Evolutionary conservation across 2,797 vertebrate species (phyloP).

Genomic region (Cyclura pinguis): DNA sequence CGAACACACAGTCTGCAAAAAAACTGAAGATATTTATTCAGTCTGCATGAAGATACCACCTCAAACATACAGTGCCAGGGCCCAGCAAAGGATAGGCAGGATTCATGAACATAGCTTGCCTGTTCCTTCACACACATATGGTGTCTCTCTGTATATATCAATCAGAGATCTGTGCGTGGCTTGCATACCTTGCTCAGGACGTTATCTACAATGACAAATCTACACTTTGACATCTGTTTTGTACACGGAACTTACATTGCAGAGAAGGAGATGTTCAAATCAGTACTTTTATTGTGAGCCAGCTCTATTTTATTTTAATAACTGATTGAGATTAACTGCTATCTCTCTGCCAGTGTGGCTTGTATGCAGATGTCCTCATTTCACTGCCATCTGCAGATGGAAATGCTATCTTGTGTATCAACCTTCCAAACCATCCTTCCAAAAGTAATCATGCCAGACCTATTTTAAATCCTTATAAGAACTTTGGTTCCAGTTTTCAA

Average conservation of each 20-base stretch:
- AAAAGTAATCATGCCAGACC: neutral
- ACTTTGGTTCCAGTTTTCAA: slow-evolving; percentile 42
- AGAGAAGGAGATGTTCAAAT: neutral
- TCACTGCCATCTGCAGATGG: neutral
- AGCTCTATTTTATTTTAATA: slow-evolving; percentile 9
- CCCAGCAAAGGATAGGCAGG: neutral
- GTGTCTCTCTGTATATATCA: neutral
- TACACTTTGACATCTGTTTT: neutral
- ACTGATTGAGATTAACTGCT: neutral
- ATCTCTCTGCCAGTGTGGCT: neutral
- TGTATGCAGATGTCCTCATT: neutral
- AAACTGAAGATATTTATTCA: neutral
- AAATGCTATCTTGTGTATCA: neutral
- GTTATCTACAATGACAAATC: neutral
- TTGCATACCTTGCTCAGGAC: slow-evolving; percentile 11
- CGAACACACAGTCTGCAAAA: neutral
- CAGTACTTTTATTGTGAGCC: neutral
- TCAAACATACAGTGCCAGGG: no score
- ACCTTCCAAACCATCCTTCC: neutral
- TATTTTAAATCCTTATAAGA: slow-evolving; percentile 61
- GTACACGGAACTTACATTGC: neutral
- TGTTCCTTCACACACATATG: no score
- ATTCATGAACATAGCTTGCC: neutral
- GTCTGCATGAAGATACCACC: neutral
- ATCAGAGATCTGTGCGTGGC: neutral